phyloP scores from a whole-genome alignment of 64 coral and sea anemone species.

The Porites australiensis region DNA sequence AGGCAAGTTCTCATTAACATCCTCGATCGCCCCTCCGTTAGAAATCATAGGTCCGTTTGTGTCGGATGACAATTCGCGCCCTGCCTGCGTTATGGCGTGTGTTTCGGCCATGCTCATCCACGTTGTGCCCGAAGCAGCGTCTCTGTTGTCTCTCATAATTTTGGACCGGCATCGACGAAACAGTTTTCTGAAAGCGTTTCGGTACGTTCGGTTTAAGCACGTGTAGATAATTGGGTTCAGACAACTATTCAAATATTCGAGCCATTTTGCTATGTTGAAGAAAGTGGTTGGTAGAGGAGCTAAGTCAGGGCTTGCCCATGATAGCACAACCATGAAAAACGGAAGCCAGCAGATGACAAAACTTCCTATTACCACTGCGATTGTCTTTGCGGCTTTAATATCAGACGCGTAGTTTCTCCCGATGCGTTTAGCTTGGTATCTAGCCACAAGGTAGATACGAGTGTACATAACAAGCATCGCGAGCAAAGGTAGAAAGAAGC shows the following conservation, averaged over 20 bases:
- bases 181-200: conserved; percentile 77
- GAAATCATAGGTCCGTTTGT: background rate
- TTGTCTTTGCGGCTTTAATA: conserved; percentile 92
- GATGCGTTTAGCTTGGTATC: conserved; percentile 80
- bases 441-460: conserved; percentile 83
- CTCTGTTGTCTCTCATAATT: conserved; percentile 43
- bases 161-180: conserved; percentile 67
- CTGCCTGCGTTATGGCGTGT: background rate
- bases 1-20: background rate
- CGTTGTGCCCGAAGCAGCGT: background rate
- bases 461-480: conserved; percentile 82
- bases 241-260: conserved; percentile 88
- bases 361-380: conserved; percentile 88
- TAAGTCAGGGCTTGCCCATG: conserved; percentile 25
- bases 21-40: background rate
- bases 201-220: conserved; percentile 83
- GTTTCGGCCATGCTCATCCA: conserved; percentile 12
- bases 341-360: conserved; percentile 89
- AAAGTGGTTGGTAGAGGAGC: background rate
- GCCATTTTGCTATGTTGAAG: conserved; percentile 79
- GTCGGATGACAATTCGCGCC: conserved; percentile 3
- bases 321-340: conserved; percentile 82
- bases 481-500: conserved; percentile 82
- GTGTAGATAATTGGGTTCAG: conserved; percentile 95
- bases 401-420: conserved; percentile 90